Evolutionary conservation across 1,140 invertebrate genomes (phyloP).

Genomic region (Drosophila pandora): DNA sequence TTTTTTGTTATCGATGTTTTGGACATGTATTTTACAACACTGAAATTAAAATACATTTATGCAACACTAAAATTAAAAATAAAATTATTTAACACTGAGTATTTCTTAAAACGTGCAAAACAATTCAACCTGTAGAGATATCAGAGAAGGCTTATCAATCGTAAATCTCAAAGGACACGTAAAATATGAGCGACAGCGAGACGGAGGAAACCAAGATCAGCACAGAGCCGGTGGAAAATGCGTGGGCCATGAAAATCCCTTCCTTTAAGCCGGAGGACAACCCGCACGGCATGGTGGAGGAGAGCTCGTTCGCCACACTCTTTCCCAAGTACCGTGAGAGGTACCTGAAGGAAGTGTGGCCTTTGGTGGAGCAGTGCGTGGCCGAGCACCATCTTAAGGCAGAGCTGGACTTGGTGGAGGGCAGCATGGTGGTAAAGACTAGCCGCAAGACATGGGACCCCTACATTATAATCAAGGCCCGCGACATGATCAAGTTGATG

Average conservation of each 20-base stretch:
- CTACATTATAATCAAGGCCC: slow-evolving; percentile 97
- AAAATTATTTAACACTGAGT: too few relatives aligned
- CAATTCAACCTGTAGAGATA: slow-evolving; percentile 3
- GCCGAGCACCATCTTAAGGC: slow-evolving; percentile 92
- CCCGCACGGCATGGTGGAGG: slow-evolving; percentile 90
- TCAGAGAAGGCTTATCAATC: neutral
- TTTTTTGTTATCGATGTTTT: too few relatives aligned
- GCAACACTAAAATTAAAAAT: too few relatives aligned
- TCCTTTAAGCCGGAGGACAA: slow-evolving; percentile 96
- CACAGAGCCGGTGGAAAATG: slow-evolving; percentile 90
- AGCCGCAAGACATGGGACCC: slow-evolving; percentile 99
- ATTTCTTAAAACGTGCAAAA: slow-evolving; percentile 44
- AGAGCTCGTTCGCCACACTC: slow-evolving; percentile 89
- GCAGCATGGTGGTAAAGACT: slow-evolving; percentile 97
- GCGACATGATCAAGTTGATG: slow-evolving; percentile 97
- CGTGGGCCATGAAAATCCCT: slow-evolving; percentile 95
- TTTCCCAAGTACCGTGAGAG: slow-evolving; percentile 95
- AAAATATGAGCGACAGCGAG: slow-evolving; percentile 72
- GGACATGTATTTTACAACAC: too few relatives aligned
- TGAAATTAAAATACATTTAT: too few relatives aligned
- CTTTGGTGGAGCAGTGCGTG: slow-evolving; percentile 94
- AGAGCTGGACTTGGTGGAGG: slow-evolving; percentile 97
- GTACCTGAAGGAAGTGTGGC: slow-evolving; percentile 98
- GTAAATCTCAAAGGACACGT: neutral
- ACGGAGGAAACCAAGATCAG: slow-evolving; percentile 43